Evolutionary conservation across 2,888 invertebrate species (phyloP), one percentile per base, ranked within the genome.

Genomic region (Spicauda simplicius): DNA sequence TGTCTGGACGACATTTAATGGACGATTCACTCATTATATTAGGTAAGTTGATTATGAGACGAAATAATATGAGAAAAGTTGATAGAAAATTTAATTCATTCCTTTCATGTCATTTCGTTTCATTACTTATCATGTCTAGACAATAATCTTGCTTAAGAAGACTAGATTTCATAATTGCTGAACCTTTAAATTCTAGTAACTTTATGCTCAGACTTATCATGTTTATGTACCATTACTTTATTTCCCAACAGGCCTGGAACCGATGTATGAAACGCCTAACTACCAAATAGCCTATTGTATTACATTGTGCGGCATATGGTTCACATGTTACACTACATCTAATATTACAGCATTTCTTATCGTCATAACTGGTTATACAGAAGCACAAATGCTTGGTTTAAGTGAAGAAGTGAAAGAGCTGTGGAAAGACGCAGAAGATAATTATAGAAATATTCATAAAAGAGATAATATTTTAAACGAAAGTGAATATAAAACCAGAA

Each of bases 301-400:
- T 0, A 71, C 72, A 50, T 64, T 64, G 0, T 48, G 74, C 0
- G 74, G 73, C 1, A 73, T 80, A 0, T 67, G 72, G 7, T 80
- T 81, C 45, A 75, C 78, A 0, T 77, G 78, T n/a, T 84, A 79
- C 60, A 59, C 77, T 0, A 75, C 82, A 0, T 79, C 81, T 0
- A 83, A 77, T 64, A 75, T 84, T 6, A 80, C 81, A 0, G 78
- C 75, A 0, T 79, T 86, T 18, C 72, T 86, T 2, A 80, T 87
- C 2, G 71, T 84, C 45, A 69, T 81, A 0, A 71, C 75, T 8
- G 88, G 86, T 0, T 87, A 86, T 67, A 80, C 77, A 0, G 87
- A 88, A 71, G 82, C 86, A 0, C 85, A 86, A 69, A 83, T 87
- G 75, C 68, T 82, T 0, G 79, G 85, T 1, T 73, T 87, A 4